phyloP scores from a whole-genome alignment of 2,113 vertebrate genomes.

The Columba janthina region DNA sequence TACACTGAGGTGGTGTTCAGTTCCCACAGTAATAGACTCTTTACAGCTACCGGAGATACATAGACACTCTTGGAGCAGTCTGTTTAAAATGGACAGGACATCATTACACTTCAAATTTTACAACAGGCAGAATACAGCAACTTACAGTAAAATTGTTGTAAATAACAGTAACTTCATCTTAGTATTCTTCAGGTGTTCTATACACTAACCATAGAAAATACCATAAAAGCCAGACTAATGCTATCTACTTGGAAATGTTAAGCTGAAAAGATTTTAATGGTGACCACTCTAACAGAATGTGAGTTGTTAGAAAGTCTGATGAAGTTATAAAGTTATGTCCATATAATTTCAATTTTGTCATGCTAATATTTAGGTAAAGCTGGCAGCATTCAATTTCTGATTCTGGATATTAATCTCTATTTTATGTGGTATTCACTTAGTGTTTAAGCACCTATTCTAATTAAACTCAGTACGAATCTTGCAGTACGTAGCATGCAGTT shows the following conservation, averaged over 20 bases:
- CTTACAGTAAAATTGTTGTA: neutral
- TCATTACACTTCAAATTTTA: neutral
- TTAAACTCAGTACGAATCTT: neutral
- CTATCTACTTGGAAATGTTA: neutral
- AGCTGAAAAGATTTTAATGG: neutral
- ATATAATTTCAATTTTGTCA: neutral
- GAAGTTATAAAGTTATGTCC: neutral
- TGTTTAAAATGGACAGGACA: neutral
- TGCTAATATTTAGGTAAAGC: constrained; percentile 6
- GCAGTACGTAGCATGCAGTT: neutral
- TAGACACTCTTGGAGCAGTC: neutral
- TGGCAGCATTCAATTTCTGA: neutral
- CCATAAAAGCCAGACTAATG: neutral
- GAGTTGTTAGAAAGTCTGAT: neutral
- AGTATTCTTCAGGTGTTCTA: neutral
- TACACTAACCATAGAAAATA: neutral
- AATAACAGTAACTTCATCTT: neutral
- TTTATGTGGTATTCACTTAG: neutral
- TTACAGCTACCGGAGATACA: neutral
- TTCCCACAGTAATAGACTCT: neutral
- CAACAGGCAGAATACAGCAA: neutral
- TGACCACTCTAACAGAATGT: neutral
- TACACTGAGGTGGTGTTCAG: neutral
- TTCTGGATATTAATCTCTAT: neutral
- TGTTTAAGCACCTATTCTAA: neutral